Percentiles rank a stretch among this genome's conserved stretches.
Conservation (phyloP, 2,113 vertebrate species). For the Bubalus kerabau region DNA sequence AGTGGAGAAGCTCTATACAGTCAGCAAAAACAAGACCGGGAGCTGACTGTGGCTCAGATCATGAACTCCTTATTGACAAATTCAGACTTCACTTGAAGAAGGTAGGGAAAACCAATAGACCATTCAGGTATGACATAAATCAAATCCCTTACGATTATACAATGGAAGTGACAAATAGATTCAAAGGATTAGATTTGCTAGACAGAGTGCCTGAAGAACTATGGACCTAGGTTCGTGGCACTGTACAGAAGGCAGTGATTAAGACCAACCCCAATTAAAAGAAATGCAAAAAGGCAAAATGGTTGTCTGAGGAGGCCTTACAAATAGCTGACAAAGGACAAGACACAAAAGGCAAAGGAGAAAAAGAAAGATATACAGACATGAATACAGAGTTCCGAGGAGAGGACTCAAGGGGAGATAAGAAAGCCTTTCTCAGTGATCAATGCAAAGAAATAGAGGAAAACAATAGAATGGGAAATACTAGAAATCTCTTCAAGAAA, state of each 20-base stretch:
- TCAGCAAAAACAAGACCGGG: neutral
- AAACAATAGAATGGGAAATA: neutral
- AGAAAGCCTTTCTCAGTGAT: neutral
- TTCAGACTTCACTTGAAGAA: neutral
- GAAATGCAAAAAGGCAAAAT: neutral
- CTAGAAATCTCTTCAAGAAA: neutral
- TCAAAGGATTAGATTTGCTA: neutral
- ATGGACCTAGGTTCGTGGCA: neutral
- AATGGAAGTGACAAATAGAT: neutral
- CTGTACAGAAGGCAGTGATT: neutral
- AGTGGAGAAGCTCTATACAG: neutral
- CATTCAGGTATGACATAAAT: neutral
- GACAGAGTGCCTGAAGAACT: neutral
- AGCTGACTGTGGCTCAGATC: neutral
- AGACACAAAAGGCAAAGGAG: neutral
- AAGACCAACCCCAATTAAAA: neutral
- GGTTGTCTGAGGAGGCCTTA: neutral
- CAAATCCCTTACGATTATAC: rapidly evolving
- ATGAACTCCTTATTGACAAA: neutral
- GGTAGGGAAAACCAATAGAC: neutral
- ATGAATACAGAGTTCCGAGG: neutral
- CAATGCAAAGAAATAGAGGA: neutral
- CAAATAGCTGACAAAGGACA: neutral
- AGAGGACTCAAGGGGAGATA: neutral
- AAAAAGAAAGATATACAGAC: neutral